Conservation (phyloP, 2,888 invertebrate genomes). For the Drosophila paranaensis region DNA sequence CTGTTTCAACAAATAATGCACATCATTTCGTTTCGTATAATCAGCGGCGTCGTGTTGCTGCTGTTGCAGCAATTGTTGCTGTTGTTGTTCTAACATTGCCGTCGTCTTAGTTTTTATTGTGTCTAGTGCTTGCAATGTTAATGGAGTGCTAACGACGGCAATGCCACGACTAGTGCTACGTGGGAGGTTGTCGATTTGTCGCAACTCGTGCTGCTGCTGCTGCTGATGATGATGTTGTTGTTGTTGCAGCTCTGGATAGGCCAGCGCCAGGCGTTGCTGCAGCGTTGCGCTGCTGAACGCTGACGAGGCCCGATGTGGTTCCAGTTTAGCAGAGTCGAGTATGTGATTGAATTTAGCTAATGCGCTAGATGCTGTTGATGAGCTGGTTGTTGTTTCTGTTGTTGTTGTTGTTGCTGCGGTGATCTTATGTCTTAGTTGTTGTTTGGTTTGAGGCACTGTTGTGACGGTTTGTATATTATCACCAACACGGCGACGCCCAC, state of each 20-base stretch:
- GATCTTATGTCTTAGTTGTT: constrained; percentile 80
- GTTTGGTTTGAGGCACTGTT: constrained; percentile 83
- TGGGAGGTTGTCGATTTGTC: constrained; percentile 72
- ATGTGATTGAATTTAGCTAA: constrained; percentile 85
- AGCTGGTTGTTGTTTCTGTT: constrained; percentile 70
- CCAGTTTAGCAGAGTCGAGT: constrained; percentile 83
- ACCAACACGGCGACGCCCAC: constrained; percentile 69
- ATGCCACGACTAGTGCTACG: constrained; percentile 70
- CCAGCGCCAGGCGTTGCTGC: constrained; percentile 73
- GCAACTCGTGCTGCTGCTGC: constrained; percentile 53
- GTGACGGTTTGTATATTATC: constrained; percentile 83
- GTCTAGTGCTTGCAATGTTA: constrained; percentile 77
- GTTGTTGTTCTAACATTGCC: constrained; percentile 45
- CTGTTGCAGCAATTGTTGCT: constrained; percentile 34
- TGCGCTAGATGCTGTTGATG: constrained; percentile 81
- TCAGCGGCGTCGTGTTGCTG: constrained; percentile 80
- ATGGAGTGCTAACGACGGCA: constrained; percentile 80
- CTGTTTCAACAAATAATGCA: constrained; percentile 86
- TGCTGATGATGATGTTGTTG: constrained; percentile 50
- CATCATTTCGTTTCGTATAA: constrained; percentile 85
- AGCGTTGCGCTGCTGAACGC: constrained; percentile 71
- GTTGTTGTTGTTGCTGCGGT: constrained; percentile 63
- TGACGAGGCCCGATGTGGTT: constrained; percentile 59
- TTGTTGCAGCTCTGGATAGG: constrained; percentile 75
- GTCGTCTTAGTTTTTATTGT: constrained; percentile 61